A percentile compares a stretch with the other conserved stretches of the same genome.
phyloP scores from a whole-genome alignment of 2,888 invertebrate species.

The Amphipoea lucens region DNA sequence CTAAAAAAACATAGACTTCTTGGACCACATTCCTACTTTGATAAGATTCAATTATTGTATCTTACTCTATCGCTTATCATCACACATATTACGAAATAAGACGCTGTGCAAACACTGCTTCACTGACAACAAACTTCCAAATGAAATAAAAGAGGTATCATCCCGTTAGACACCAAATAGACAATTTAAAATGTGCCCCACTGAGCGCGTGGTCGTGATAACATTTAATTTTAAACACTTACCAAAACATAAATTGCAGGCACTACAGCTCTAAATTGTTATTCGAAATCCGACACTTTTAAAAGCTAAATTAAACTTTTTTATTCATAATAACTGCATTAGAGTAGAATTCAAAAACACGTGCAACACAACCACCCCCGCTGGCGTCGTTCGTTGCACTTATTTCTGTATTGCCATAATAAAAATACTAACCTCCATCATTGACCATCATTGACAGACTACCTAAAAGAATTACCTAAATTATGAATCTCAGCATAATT shows the following conservation, averaged over 20 bases:
- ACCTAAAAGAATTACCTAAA: not conserved
- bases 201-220: constrained; percentile 75
- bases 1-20: constrained; percentile 33
- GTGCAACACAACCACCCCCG: constrained; percentile 75
- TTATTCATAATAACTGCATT: constrained; percentile 70
- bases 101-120: constrained; percentile 1
- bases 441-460: not conserved
- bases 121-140: constrained; percentile 31
- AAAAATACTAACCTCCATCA: constrained; percentile 12
- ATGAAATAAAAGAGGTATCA: constrained; percentile 46
- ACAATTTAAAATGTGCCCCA: constrained; percentile 71
- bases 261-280: constrained; percentile 50
- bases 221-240: constrained; percentile 68
- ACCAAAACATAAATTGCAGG: constrained; percentile 73
- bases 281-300: constrained; percentile 48
- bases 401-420: constrained; percentile 67
- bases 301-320: constrained; percentile 60
- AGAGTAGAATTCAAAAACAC: constrained; percentile 68
- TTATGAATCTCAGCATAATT: not conserved
- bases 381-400: constrained; percentile 75
- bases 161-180: constrained; percentile 40
- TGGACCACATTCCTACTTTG: constrained; percentile 50
- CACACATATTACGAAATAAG: constrained; percentile 13
- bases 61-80: constrained; percentile 9
- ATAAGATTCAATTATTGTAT: constrained; percentile 26